These are phyloP conservation scores for Enteromius argenteus DNA, from an alignment of 2,797 vertebrate species.

Conservation along the genomic window DNA sequence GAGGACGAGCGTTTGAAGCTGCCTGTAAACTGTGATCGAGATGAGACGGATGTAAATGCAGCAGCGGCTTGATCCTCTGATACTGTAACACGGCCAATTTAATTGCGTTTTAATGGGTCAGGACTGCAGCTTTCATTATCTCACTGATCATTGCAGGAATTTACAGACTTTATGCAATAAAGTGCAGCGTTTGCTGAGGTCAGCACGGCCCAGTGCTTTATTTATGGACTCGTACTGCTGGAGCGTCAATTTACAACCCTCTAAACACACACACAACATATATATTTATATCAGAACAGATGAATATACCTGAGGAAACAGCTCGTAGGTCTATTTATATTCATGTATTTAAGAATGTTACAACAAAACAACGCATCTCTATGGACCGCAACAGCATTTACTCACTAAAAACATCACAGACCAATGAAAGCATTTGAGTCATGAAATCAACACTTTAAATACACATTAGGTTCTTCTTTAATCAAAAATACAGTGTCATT, in stretches of 20 bases:
- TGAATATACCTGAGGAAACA: neutral
- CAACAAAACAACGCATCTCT: neutral
- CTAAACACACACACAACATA: neutral
- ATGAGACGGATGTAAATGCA: neutral
- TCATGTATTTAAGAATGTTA: neutral
- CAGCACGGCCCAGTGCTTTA: neutral
- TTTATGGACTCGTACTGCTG: constrained; percentile 11
- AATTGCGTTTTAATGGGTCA: constrained; percentile 9
- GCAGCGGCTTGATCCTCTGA: neutral
- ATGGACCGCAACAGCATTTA: neutral
- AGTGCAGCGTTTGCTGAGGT: neutral
- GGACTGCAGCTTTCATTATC: neutral
- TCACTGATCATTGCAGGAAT: neutral
- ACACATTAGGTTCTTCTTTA: neutral
- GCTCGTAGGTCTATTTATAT: neutral
- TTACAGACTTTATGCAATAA: constrained; percentile 16
- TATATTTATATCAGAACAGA: constrained; percentile 5
- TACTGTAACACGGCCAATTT: neutral
- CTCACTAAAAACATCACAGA: neutral
- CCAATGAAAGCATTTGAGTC: neutral
- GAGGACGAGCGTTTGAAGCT: neutral
- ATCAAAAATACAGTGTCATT: neutral
- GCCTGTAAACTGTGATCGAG: constrained; percentile 1
- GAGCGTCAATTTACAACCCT: neutral
- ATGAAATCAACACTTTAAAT: neutral